Percentiles rank a stretch among this genome's conserved stretches.
Conservation (phyloP, 2,888 invertebrate genomes). For the Dryomyza anilis region DNA sequence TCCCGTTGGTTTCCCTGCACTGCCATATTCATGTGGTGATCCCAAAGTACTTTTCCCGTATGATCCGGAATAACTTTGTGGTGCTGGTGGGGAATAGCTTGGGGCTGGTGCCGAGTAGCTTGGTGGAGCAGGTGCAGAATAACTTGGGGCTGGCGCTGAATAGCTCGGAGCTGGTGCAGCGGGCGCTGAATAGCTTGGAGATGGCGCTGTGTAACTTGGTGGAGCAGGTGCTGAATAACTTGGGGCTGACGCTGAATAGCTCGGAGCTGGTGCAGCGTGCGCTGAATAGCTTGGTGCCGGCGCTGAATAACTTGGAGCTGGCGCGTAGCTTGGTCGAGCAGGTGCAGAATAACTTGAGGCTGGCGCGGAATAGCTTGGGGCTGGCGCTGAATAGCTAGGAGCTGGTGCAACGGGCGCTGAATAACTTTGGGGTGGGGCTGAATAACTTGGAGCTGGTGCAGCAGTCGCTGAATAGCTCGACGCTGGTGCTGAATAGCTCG, state of each 20-base stretch:
- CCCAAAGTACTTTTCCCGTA: too few species aligned
- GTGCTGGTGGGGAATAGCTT: constrained; percentile 12
- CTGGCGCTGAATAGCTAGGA: constrained; percentile 25
- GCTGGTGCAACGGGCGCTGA: constrained; percentile 12
- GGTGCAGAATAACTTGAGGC: constrained; percentile 21
- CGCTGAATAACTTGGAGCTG: constrained; percentile 10
- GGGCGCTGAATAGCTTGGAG: constrained; percentile 21
- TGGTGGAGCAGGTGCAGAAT: constrained; percentile 26
- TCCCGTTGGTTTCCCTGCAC: too few species aligned
- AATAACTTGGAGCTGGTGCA: constrained; percentile 22
- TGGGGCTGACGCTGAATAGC: constrained; percentile 27
- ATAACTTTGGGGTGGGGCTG: constrained; percentile 8
- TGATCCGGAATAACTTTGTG: constrained; percentile 18
- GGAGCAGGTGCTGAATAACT: constrained; percentile 15
- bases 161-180: constrained; percentile 22
- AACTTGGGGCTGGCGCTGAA: constrained; percentile 27
- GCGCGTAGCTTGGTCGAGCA: constrained; percentile 26
- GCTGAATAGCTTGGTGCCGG: constrained; percentile 31
- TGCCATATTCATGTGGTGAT: too few species aligned
- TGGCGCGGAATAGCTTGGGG: constrained; percentile 29
- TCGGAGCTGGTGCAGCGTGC: constrained; percentile 12
- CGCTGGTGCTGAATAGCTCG: background rate
- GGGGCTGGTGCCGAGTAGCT: constrained; percentile 23
- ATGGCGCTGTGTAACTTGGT: constrained; percentile 16
- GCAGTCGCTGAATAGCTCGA: constrained; percentile 11